Percentiles rank a stretch among this genome's conserved stretches.
Evolutionary conservation across 2,888 invertebrate genomes (phyloP).

Genomic region (Auanema sp.): DNA sequence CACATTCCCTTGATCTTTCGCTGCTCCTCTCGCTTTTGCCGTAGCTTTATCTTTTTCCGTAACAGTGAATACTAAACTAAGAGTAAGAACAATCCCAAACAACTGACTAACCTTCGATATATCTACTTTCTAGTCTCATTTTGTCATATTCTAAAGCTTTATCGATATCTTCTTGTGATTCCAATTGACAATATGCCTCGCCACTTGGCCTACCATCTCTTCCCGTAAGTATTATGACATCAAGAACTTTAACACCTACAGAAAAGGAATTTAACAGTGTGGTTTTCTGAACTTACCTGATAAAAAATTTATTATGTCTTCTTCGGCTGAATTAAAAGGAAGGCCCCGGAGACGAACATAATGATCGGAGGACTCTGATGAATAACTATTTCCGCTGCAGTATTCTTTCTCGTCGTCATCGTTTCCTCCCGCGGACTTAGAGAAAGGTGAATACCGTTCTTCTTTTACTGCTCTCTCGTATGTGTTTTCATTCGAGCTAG

Average conservation of each 20-base stretch:
- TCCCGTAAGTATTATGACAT: constrained; percentile 14
- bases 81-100: background rate
- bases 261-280: background rate
- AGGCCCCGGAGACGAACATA: constrained; percentile 47
- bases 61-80: constrained; percentile 33
- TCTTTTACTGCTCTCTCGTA: too few species aligned
- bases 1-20: constrained; percentile 16
- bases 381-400: too few species aligned
- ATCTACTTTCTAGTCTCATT: constrained; percentile 48
- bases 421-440: too few species aligned
- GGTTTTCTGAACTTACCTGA: constrained; percentile 38
- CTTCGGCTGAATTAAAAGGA: constrained; percentile 49
- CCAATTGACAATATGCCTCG: constrained; percentile 50
- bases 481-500: too few species aligned
- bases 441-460: too few species aligned
- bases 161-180: constrained; percentile 29
- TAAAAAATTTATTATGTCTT: constrained; percentile 50
- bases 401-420: too few species aligned
- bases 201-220: constrained; percentile 52
- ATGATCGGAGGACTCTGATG: too few species aligned
- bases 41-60: constrained; percentile 14
- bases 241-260: constrained; percentile 15
- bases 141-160: constrained; percentile 44
- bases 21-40: constrained; percentile 9
- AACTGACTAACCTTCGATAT: constrained; percentile 50